Evolutionary conservation across 92 coral and sea anemone genomes (phyloP).

Genomic region (Hydrozoanthus gracilis): DNA sequence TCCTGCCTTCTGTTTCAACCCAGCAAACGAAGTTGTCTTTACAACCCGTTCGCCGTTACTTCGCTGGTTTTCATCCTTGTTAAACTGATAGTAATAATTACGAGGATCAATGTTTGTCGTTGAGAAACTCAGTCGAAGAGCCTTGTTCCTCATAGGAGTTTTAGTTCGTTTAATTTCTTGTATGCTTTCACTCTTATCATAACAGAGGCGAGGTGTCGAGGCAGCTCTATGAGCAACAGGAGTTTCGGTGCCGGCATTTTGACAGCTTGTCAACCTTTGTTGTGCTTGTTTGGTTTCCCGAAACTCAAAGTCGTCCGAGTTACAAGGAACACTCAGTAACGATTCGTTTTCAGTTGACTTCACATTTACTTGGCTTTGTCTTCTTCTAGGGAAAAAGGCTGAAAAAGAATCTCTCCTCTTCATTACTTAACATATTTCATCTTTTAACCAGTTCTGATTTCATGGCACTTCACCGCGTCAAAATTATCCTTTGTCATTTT

Average conservation of each 20-base stretch:
- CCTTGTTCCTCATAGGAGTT: conserved; percentile 22
- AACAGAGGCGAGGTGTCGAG: conserved; percentile 29
- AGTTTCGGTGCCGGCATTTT: background rate
- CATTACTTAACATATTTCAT: background rate
- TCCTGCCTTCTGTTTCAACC: background rate
- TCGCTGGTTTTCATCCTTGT: conserved; percentile 10
- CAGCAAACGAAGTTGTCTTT: conserved; percentile 6
- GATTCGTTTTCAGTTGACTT: conserved; percentile 31
- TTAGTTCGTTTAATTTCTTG: conserved; percentile 26
- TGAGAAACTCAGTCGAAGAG: conserved; percentile 30
- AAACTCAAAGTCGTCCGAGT: conserved; percentile 8
- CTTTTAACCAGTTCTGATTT: background rate
- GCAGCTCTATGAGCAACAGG: conserved; percentile 13
- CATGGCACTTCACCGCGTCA: too few species aligned
- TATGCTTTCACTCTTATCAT: background rate
- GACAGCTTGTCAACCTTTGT: background rate
- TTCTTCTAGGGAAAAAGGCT: conserved; percentile 37
- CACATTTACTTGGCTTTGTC: conserved; percentile 21
- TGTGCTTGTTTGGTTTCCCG: background rate
- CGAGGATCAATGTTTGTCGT: background rate
- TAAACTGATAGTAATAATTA: background rate
- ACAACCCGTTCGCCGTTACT: background rate
- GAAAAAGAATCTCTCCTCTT: conserved; percentile 37
- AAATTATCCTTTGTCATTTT: background rate
- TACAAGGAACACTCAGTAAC: background rate